Evolutionary conservation across 92 coral and sea anemone genomes (phyloP), one percentile per base, ranked within the genome.

Genomic region (Micromussa lordhowensis): DNA sequence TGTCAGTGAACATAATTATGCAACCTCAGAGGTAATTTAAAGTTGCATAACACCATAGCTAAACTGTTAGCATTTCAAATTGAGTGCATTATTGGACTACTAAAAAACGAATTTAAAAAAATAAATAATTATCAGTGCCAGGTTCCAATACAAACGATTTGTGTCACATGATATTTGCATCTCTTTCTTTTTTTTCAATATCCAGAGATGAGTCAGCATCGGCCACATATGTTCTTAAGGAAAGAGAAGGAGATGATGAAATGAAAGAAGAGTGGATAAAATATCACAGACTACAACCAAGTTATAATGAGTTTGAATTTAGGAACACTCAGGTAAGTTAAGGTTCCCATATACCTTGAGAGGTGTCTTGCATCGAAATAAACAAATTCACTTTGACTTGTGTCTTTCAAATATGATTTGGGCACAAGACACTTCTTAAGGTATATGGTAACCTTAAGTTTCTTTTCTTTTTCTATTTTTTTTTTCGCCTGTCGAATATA

Each of bases 161-260:
- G 30, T 59, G 28, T 59, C 64, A 14, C 32, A 28, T 14, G 19
- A 63, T 17, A 12, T 77, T 14, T 40, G 36, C 17, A 51, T 64
- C 21, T 38, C 9, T 35, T 35, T 24, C 8, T 35, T 30, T 19
- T 19, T 51, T 40, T 21, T 1, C 30, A 19, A 15, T 24, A 31
- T 38, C 3, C 40, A 97, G 99, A 88, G 99, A 97, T 75, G 76
- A 82, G 75, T 97, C 99, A 69, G 98, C 99, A 22, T 97, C 97
- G 12, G 97, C 96, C 16, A 96, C 99, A 16, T 97, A 91, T 86
- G 75, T 93, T 72, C 73, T 97, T 64, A 92, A 86, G 72, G 90
- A 94, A 82, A 58, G 81, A 38, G 93, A 87, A 30, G 80, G 89
- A 80, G 88, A 78, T 35, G 30, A 77, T 14, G 58, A 85, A 36